Evolutionary conservation across 2,888 invertebrate species (phyloP).

Genomic region (Drosophila yooni): DNA sequence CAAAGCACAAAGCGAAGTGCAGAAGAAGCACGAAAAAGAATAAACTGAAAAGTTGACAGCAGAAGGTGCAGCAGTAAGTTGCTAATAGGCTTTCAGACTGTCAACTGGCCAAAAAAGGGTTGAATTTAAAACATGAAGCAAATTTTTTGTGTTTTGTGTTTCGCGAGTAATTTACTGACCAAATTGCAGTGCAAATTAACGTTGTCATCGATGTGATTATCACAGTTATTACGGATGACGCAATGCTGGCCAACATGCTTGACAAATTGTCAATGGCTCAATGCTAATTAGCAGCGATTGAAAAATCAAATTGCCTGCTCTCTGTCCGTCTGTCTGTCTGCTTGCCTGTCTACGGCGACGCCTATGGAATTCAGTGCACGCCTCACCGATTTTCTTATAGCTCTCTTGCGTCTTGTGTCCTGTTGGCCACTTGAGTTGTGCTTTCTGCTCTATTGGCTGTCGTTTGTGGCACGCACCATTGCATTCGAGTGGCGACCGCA

Average conservation of each 20-base stretch:
- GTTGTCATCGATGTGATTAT: constrained; percentile 63
- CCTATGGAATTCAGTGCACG: constrained; percentile 64
- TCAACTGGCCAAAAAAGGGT: constrained; percentile 24
- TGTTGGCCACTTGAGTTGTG: constrained; percentile 71
- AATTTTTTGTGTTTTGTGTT: not conserved
- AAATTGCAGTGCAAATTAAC: constrained; percentile 33
- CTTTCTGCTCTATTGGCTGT: constrained; percentile 78
- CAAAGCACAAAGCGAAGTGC: constrained; percentile 11
- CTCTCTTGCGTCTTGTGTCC: constrained; percentile 42
- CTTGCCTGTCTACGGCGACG: constrained; percentile 49
- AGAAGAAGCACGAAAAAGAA: constrained; percentile 1
- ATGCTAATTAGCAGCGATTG: constrained; percentile 77
- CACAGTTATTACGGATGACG: constrained; percentile 54
- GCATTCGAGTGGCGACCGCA: constrained; percentile 69
- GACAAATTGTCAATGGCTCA: constrained; percentile 70
- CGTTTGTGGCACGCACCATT: constrained; percentile 71
- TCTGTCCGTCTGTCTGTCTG: constrained; percentile 2
- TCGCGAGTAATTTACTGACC: constrained; percentile 36
- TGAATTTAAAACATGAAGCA: constrained; percentile 18
- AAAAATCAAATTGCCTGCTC: constrained; percentile 72
- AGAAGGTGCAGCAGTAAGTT: constrained; percentile 40
- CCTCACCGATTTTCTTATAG: constrained; percentile 63
- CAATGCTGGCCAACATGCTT: constrained; percentile 37
- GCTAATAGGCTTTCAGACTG: constrained; percentile 46
- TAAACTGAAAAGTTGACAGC: constrained; percentile 15